A percentile compares a stretch with the other conserved stretches of the same genome.
Conservation (phyloP, 2,888 invertebrate species). For the Scaptomyza polygonia region DNA sequence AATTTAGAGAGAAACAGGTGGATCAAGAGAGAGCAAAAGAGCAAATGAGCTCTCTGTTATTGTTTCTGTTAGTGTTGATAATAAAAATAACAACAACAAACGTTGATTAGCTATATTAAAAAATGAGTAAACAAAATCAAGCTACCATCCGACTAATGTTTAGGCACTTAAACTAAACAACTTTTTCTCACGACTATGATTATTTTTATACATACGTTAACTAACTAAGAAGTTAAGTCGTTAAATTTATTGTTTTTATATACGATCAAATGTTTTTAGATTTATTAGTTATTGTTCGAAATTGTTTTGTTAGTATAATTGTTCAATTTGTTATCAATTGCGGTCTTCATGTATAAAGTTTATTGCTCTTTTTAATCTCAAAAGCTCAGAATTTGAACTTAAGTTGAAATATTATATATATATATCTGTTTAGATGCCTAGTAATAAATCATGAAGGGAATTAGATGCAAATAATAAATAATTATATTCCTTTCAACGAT, state of each 20-base stretch:
- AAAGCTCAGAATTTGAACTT: neutral
- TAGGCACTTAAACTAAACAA: neutral
- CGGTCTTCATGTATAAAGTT: neutral
- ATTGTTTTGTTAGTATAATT: no score
- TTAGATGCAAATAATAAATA: no score
- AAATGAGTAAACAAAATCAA: neutral
- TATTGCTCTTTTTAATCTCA: neutral
- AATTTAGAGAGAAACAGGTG: neutral
- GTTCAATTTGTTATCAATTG: no score
- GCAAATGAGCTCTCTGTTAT: slow-evolving; percentile 39
- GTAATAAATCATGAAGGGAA: no score
- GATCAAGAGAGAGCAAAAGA: neutral
- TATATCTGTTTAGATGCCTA: no score
- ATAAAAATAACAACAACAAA: slow-evolving; percentile 4
- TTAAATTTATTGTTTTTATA: no score
- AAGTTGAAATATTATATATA: neutral
- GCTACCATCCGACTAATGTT: neutral
- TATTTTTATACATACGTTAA: no score
- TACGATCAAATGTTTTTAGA: no score
- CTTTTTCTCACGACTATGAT: neutral
- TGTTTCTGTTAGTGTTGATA: slow-evolving; percentile 6
- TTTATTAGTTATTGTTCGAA: no score
- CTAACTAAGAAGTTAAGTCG: no score
- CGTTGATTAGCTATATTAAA: neutral
- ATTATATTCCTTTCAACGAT: no score